Conservation (phyloP, 2,113 vertebrate genomes). For the Fukomys damarensis region DNA sequence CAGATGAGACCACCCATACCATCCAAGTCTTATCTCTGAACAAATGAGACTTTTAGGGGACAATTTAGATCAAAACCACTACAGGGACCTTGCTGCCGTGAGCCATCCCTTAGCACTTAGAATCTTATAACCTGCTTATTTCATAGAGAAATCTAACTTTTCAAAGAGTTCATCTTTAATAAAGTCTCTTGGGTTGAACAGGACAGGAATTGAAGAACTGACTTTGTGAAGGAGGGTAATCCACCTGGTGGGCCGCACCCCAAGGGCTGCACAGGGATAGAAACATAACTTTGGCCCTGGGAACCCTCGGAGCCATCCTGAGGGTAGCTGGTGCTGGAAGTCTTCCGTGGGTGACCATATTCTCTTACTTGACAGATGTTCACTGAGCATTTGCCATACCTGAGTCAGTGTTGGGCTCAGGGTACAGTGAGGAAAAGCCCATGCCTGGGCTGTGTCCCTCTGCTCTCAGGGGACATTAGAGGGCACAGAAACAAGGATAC, state of each 20-base stretch:
- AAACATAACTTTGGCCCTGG: not conserved
- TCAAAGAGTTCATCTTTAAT: not conserved
- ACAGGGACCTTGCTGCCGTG: rapidly evolving
- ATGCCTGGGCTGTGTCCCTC: no score
- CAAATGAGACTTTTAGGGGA: not conserved
- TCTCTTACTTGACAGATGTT: not conserved
- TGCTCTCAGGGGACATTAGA: no score
- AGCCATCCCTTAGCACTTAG: rapidly evolving
- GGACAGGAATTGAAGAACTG: not conserved
- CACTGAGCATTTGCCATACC: rapidly evolving
- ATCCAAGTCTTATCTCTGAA: not conserved
- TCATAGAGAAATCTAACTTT: not conserved
- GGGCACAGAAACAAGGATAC: no score
- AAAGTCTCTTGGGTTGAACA: not conserved
- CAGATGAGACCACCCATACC: no score
- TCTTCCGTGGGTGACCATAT: rapidly evolving
- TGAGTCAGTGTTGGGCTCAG: no score
- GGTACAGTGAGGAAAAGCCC: rapidly evolving
- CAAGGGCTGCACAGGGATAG: rapidly evolving
- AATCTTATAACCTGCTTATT: rapidly evolving
- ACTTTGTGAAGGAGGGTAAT: not conserved
- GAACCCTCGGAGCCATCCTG: not conserved
- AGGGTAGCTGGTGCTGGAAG: not conserved
- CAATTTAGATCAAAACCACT: not conserved
- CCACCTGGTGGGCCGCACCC: rapidly evolving